Evolutionary conservation across 35 echinoderm and acorn worm species (phyloP), one percentile per base, ranked within the genome.

Genomic region (Amphiura filiformis): DNA sequence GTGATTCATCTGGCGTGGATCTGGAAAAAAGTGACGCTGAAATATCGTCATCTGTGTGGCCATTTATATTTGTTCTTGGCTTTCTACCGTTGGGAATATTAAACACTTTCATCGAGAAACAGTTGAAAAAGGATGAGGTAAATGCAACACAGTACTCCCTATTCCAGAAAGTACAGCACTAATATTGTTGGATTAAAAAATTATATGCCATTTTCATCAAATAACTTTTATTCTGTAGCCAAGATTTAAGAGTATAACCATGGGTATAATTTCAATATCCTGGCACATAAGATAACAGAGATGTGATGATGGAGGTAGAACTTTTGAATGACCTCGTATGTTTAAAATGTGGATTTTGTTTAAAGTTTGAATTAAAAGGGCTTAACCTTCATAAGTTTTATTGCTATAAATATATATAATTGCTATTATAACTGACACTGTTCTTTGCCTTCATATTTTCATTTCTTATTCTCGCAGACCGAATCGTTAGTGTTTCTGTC

Each of bases 71-170:
- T 65, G 77, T 91, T 34, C 84, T 99, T 23, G 96, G 96, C 15
- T 99, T 99, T 65, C 81, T 99, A 17, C 96, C 96, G 0, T 36
- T 94, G 1, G 96, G 93, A 12, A 94, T 99, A 31, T 42, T 95
- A 39, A 99, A 99, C 52, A 37, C 88, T 12, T 37, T 99, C 23
- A 76, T 99, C 12, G 96, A 99, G 35, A 87, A 79, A 57, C 90
- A 94, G 64, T 81, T 99, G 3, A 94, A 94, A 84, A 91, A 92
- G 26, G 90, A 89, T 56, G 61, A 99, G 90, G 96, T 99, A 82
- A 76, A 2, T 0, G 31, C 12, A 32, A 26, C 76, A 47, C 41
- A 47, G 41, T 47, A 9, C 41, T n/a, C n/a, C n/a, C 13, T 65
- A 37, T n/a, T n/a, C n/a, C n/a, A n/a, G n/a, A n/a, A n/a, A n/a